phyloP scores from a whole-genome alignment of 2,797 vertebrate genomes.

The Arctocebus calabarensis region DNA sequence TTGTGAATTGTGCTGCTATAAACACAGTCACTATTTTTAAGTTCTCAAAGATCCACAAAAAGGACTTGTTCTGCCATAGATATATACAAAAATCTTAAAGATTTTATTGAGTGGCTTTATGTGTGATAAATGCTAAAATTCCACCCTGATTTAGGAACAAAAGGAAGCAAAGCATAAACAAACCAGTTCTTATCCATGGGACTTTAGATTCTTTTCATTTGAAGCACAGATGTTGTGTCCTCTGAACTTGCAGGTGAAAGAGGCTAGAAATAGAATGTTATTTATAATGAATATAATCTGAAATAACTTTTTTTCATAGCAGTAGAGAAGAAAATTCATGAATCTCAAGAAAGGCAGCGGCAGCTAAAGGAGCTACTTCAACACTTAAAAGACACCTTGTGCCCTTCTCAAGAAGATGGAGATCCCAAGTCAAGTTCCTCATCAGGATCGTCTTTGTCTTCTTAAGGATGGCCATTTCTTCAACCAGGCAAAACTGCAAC shows the following conservation, averaged over 20 bases:
- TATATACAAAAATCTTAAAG: background rate
- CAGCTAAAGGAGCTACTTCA: slow-evolving; percentile 83
- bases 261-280: background rate
- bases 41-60: background rate
- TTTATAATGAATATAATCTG: slow-evolving; percentile 14
- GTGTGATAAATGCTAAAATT: background rate
- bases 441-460: slow-evolving; percentile 34
- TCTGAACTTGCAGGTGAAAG: background rate
- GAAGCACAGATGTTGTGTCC: background rate
- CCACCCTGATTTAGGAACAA: background rate
- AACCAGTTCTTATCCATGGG: background rate
- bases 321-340: slow-evolving; percentile 79
- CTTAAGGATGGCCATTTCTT: background rate
- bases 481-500: background rate
- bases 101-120: background rate
- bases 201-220: background rate
- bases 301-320: slow-evolving; percentile 67
- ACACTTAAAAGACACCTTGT: slow-evolving; percentile 77
- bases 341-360: slow-evolving; percentile 80
- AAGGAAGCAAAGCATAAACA: background rate
- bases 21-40: background rate
- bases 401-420: slow-evolving; percentile 36
- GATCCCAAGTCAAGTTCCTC: slow-evolving; percentile 39
- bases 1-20: too few relatives aligned
- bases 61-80: background rate